Conservation (phyloP, 2,113 vertebrate species). For the Hystrix brachyura region DNA sequence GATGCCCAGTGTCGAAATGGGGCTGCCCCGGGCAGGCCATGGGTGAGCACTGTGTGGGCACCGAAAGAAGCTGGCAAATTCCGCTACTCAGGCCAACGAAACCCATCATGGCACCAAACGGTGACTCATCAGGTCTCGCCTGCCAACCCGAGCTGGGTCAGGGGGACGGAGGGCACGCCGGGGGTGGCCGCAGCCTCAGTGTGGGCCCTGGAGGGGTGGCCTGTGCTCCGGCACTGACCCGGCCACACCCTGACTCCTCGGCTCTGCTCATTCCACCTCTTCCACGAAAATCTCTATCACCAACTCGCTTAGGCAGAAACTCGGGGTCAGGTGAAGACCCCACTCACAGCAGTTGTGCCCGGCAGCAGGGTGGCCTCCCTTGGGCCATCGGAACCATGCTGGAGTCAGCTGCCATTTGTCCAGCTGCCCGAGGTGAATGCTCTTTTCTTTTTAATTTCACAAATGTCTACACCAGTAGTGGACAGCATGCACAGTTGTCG, state of each 20-base stretch:
- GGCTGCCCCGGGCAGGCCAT: not conserved
- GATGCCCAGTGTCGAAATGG: accelerated
- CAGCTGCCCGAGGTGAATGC: conserved; percentile 74
- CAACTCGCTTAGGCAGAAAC: not conserved
- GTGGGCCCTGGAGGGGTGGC: not conserved
- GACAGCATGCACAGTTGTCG: not conserved
- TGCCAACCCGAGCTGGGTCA: not conserved
- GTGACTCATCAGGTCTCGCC: accelerated
- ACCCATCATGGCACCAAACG: accelerated
- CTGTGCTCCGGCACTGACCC: not conserved
- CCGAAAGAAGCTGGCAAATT: not conserved
- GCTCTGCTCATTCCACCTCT: not conserved
- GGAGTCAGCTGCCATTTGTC: conserved; percentile 50
- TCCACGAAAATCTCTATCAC: not conserved
- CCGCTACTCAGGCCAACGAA: not conserved
- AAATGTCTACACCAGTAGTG: not conserved
- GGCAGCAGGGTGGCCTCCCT: not conserved
- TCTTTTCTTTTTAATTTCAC: conserved; percentile 3
- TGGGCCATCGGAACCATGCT: not conserved
- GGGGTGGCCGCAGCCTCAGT: not conserved
- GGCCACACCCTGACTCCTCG: not conserved
- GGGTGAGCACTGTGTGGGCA: not conserved
- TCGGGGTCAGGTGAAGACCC: conserved; percentile 61
- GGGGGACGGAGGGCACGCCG: not conserved
- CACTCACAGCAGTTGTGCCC: not conserved